Base-by-base conservation (phyloP, 2,113 vertebrate species). In the Cynocephalus volans region DNA sequence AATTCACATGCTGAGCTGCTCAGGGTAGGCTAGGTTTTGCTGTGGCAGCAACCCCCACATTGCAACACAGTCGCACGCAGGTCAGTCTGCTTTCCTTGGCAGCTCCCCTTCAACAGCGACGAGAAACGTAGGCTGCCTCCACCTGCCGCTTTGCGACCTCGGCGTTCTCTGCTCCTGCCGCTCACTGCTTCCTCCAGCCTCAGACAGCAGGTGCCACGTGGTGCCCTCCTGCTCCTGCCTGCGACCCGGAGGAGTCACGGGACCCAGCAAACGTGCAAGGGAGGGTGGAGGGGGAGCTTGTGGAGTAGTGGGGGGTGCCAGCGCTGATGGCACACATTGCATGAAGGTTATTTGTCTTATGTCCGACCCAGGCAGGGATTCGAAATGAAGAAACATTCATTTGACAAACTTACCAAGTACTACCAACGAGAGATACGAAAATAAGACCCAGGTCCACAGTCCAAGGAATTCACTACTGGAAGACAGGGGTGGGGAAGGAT, bases 81-180 rank as follows among this genome's bases (percentile, higher is more conserved):
- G 48, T 52, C 70, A 11, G 11, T 31, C 33, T 45, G 23, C 60
- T 88, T 54, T 90, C 13, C 60, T 69, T 54, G 31, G 58, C 65
- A 70, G 13, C 14, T 50, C 11, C 56, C 8, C 28, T 80, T 91
- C 58, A 56, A 13, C 4, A 54, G 45, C 0, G 23, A 67, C 65
- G 79, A 75, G 48, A 82, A 26, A 31, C 41, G 5, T 21, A 58
- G 33, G 23, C 6, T 50, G 52, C 15, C 72, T 41, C 70, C 21
- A 6, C 21, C 18, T 19, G 58, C 0, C 36, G 7, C 3, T 50
- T 62, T 56, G 26, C n/a, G 12, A 0, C 36, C 26, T 75, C 23
- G 6, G 24, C 14, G 5, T 14, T n/a, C 33, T 84, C 90, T n/a
- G 9, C 15, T 79, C 80, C 70, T 4, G 4, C 4, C 41, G 4